These are phyloP conservation scores for Nebria brevicollis DNA, from an alignment of 2,888 invertebrate species.

Conservation along the genomic window DNA sequence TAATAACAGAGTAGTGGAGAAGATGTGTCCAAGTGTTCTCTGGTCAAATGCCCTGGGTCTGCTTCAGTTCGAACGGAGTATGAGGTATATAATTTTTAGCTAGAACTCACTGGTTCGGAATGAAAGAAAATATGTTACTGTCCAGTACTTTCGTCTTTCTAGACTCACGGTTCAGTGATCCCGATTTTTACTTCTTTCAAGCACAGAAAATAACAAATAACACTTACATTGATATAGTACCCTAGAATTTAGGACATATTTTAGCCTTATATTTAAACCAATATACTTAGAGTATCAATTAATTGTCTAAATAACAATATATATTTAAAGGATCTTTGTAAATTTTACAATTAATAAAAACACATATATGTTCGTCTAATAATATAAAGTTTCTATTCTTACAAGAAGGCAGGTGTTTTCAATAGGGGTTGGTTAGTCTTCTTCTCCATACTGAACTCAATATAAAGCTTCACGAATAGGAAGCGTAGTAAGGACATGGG, in stretches of 20 bases:
- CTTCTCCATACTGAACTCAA: slow-evolving; percentile 25
- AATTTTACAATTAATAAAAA: too few species aligned
- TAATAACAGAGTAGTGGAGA: slow-evolving; percentile 58
- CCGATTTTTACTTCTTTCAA: background rate
- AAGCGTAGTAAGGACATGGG: slow-evolving; percentile 5
- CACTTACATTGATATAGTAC: background rate
- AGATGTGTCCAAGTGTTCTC: slow-evolving; percentile 55
- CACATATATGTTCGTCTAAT: background rate
- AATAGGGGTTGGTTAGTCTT: slow-evolving; percentile 22
- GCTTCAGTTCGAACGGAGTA: background rate
- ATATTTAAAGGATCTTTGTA: too few species aligned
- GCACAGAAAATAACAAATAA: background rate
- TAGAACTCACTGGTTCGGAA: slow-evolving; percentile 60
- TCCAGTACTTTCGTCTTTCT: slow-evolving; percentile 48
- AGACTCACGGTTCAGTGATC: slow-evolving; percentile 26
- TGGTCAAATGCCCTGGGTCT: slow-evolving; percentile 54
- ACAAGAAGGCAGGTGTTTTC: slow-evolving; percentile 33
- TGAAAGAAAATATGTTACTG: slow-evolving; percentile 61
- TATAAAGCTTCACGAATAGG: slow-evolving; percentile 22
- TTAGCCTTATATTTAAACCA: too few species aligned
- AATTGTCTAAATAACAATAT: too few species aligned
- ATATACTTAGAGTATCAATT: too few species aligned
- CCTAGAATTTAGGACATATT: background rate
- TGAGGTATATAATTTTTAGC: slow-evolving; percentile 60
- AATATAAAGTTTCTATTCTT: background rate